Percentiles rank a stretch among this genome's conserved stretches.
Conservation (phyloP, 2,113 vertebrate species). For the Nestor notabilis region DNA sequence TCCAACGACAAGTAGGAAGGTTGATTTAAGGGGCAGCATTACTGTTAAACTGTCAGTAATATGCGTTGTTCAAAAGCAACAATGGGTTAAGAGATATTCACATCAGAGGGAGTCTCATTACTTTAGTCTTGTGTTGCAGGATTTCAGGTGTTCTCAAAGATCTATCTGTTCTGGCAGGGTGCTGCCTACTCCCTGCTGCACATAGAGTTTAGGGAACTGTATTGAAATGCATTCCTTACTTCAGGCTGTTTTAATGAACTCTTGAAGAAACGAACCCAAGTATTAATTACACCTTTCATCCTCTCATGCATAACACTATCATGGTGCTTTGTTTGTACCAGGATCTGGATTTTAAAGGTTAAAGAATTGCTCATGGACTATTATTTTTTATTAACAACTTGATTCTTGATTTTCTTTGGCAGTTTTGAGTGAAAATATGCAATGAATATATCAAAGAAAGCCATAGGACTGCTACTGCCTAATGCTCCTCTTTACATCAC, state of each 20-base stretch:
- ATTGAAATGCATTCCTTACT: neutral
- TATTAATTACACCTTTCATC: neutral
- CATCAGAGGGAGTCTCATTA: neutral
- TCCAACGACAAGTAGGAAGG: neutral
- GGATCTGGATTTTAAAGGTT: neutral
- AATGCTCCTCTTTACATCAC: neutral
- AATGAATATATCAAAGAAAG: neutral
- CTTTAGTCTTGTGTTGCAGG: neutral
- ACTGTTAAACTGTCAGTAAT: neutral
- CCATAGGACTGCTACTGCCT: neutral
- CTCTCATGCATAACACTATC: neutral
- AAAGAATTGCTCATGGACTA: neutral
- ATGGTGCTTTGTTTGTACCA: rapidly evolving
- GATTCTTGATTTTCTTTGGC: neutral
- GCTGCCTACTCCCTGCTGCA: neutral
- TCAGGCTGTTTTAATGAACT: neutral
- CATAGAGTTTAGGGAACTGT: neutral
- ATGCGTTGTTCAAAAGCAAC: neutral
- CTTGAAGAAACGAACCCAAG: neutral
- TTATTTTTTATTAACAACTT: neutral
- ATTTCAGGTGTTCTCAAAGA: neutral
- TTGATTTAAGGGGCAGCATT: neutral
- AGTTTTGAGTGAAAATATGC: neutral
- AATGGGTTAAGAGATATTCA: neutral
- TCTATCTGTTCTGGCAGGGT: neutral